Conservation (phyloP, 2,888 invertebrate species). For the Acanthosepion esculentum region DNA sequence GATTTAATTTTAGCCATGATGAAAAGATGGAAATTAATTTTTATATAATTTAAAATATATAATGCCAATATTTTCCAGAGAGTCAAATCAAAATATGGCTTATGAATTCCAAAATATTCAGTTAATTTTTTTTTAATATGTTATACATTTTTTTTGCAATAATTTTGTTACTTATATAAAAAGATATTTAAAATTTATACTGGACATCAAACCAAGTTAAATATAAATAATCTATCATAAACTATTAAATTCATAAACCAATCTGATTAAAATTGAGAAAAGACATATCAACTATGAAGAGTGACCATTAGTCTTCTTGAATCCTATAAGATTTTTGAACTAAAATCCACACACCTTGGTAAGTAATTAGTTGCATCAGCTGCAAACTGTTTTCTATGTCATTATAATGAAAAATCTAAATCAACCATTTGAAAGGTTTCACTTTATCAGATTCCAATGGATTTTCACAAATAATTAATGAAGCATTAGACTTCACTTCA, state of each 20-base stretch:
- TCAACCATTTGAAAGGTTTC: neutral
- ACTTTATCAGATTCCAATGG: neutral
- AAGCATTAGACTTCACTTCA: too few species aligned
- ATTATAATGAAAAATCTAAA: neutral
- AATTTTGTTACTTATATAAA: neutral
- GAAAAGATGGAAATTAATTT: neutral
- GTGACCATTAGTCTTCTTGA: neutral
- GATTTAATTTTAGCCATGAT: neutral
- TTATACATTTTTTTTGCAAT: too few species aligned
- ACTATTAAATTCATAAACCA: neutral
- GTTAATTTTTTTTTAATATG: too few species aligned
- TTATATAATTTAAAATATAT: too few species aligned
- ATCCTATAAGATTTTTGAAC: neutral
- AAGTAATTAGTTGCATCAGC: neutral
- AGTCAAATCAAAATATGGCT: neutral
- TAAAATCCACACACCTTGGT: neutral
- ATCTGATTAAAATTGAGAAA: neutral
- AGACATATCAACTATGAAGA: neutral
- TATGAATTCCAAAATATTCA: neutral
- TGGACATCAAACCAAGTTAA: neutral
- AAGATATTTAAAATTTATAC: neutral
- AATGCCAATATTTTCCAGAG: neutral
- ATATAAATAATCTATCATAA: neutral
- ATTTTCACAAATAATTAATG: too few species aligned
- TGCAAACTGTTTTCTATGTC: neutral